Evolutionary conservation across 2,113 vertebrate species (phyloP).

Genomic region (Meleagris gallopavo): DNA sequence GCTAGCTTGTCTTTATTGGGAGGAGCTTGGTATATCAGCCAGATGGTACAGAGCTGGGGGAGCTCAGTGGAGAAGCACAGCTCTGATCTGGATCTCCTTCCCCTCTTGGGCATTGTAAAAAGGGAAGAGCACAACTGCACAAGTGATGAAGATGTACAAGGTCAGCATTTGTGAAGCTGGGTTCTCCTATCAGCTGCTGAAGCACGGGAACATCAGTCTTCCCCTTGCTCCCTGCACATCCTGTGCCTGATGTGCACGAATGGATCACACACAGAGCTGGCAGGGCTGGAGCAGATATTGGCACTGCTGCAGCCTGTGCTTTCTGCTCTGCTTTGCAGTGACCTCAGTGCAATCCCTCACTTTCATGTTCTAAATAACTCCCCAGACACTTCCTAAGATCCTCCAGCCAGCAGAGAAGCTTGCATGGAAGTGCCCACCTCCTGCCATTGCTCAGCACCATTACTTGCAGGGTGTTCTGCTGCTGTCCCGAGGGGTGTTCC

Average conservation of each 20-base stretch:
- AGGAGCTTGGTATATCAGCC: neutral
- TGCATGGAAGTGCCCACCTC: neutral
- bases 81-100: fast-evolving
- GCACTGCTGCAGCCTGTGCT: neutral
- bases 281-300: neutral
- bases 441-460: neutral
- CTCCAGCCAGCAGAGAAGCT: neutral
- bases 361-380: neutral
- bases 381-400: neutral
- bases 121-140: fast-evolving
- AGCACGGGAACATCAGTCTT: fast-evolving
- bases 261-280: neutral
- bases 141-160: neutral
- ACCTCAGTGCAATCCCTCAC: neutral
- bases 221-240: fast-evolving
- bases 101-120: neutral
- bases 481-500: fast-evolving
- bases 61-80: neutral
- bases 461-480: neutral
- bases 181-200: neutral
- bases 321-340: neutral
- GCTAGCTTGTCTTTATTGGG: neutral
- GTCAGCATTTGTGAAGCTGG: neutral
- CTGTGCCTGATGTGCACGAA: fast-evolving
- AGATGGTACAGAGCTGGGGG: neutral